Base-by-base conservation (phyloP, 2,113 vertebrate species). In the Pholis gunnellus region DNA sequence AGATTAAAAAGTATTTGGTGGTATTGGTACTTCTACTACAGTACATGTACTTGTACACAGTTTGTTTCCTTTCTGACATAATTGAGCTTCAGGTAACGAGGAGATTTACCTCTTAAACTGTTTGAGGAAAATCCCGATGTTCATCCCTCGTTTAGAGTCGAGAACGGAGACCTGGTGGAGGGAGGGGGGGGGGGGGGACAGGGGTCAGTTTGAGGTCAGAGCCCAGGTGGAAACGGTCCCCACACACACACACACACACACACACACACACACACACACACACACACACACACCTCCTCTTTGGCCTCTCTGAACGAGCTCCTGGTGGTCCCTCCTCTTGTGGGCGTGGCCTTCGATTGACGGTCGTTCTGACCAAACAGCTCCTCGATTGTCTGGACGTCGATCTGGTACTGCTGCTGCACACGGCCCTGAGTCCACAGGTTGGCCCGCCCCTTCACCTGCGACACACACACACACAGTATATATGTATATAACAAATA, bases 71-170 rank as follows among this genome's bases (percentile, higher is more conserved):
- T 38, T 38, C 36, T n/a, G n/a, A n/a, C n/a, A 7, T 38, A 6
- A 38, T 38, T 38, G 6, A 38, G 6, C 36, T 38, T 38, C 36
- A 38, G 36, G 36, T 38, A 38, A 38, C 7, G 4, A 38, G 7
- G 6, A 34, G 1, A 31, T 95, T 97, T 72, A 99, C 98, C 96
- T 99, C 94, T 96, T 98, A 86, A 98, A 98, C 79, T 98, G 97
- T 87, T 97, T 99, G 80, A 99, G 96, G 94, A 98, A 98, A 91
- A 99, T 99, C 15, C 95, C 96, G 87, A 98, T 92, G 88, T 98
- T 98, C 97, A 99, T 97, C 86, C 94, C 97, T 90, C 97, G 95
- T 89, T 98, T 99, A 40, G 97, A 88, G 93, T 98, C 96, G 91
- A 99, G 94, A 84, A 99, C 94, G 79, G 94, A 95, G 89, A 98